phyloP scores from a whole-genome alignment of 2,888 invertebrate species.

The Epinotia demarniana region DNA sequence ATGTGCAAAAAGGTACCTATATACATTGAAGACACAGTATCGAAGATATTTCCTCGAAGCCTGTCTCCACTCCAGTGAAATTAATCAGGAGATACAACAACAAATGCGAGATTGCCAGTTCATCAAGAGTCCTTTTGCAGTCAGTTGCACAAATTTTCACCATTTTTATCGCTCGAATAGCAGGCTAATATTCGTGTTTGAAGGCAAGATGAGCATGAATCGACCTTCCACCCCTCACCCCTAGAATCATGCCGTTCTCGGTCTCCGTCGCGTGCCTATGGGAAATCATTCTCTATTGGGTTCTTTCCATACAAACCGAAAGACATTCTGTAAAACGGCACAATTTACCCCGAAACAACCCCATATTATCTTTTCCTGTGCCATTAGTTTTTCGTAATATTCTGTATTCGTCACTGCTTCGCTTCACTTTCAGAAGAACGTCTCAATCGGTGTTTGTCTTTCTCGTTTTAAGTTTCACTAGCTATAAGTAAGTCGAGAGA shows the following conservation, averaged over 20 bases:
- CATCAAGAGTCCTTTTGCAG: background rate
- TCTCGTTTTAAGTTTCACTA: no score
- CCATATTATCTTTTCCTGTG: background rate
- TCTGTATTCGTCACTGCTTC: background rate
- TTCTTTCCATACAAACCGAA: no score
- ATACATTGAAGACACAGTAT: background rate
- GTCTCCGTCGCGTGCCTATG: no score
- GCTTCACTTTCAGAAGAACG: background rate
- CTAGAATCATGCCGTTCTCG: no score
- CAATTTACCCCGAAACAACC: background rate
- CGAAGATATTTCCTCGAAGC: background rate
- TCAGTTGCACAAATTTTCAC: constrained; percentile 3
- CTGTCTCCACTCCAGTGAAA: background rate
- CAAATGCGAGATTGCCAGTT: background rate
- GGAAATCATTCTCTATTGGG: no score
- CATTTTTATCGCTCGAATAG: no score
- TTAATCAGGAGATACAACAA: background rate
- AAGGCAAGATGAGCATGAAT: background rate
- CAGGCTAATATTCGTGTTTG: no score
- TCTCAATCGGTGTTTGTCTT: no score
- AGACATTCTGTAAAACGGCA: background rate
- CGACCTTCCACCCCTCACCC: background rate
- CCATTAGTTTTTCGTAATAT: background rate
- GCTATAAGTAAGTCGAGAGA: no score
- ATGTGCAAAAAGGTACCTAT: background rate